phyloP scores from a whole-genome alignment of 2,113 vertebrate genomes.

The Daboia siamensis region DNA sequence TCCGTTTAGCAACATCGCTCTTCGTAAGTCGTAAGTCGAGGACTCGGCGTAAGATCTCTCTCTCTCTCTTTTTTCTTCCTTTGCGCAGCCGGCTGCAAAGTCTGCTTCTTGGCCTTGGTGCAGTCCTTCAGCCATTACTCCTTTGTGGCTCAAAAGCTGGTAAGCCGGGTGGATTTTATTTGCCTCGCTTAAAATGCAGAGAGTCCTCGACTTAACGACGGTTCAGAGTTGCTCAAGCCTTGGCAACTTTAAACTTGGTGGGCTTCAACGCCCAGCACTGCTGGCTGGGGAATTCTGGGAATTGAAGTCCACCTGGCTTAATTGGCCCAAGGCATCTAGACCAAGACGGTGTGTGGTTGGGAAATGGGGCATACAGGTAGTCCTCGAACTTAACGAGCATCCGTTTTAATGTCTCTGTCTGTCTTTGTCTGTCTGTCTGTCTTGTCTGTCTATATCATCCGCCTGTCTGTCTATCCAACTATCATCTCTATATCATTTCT shows the following conservation, averaged over 20 bases:
- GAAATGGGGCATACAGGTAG: too few relatives aligned
- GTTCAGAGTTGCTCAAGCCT: too few relatives aligned
- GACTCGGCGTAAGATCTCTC: neutral
- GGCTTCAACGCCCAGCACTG: neutral
- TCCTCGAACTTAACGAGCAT: too few relatives aligned
- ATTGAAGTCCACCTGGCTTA: neutral
- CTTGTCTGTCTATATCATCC: too few relatives aligned
- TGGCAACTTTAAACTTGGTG: neutral
- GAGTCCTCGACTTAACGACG: too few relatives aligned
- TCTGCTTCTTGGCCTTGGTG: slow-evolving; percentile 86
- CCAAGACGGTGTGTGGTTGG: too few relatives aligned
- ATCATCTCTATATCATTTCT: too few relatives aligned
- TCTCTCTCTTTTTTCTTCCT: slow-evolving; percentile 27
- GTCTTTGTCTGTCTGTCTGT: too few relatives aligned
- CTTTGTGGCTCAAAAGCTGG: slow-evolving; percentile 86
- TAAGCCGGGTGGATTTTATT: slow-evolving; percentile 63
- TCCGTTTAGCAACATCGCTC: neutral
- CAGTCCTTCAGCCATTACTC: slow-evolving; percentile 96
- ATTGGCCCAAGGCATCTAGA: neutral
- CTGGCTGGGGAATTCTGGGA: neutral
- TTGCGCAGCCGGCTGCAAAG: slow-evolving; percentile 82
- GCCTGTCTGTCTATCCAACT: too few relatives aligned
- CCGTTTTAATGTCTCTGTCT: too few relatives aligned
- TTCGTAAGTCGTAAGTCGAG: neutral
- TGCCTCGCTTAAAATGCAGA: too few relatives aligned